These are phyloP conservation scores for Poecilia latipinna DNA, from an alignment of 2,113 vertebrate genomes.

Conservation along the genomic window DNA sequence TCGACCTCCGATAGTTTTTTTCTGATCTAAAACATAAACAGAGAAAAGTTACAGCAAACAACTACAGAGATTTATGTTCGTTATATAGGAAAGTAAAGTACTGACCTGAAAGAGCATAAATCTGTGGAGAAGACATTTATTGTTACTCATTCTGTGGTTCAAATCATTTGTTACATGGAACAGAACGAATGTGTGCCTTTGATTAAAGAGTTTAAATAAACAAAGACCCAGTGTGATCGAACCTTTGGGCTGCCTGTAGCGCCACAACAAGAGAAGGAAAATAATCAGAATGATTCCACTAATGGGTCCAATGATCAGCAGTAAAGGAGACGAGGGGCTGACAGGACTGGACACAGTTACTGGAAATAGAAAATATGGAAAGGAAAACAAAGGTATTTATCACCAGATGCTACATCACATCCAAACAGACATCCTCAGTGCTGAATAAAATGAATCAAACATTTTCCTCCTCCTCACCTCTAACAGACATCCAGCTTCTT, in stretches of 20 bases:
- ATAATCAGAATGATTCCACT: constrained; percentile 4
- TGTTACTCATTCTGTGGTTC: background rate
- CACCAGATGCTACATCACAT: background rate
- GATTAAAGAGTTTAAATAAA: background rate
- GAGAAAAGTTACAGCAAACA: background rate
- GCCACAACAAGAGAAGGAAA: background rate
- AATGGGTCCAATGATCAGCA: constrained; percentile 8
- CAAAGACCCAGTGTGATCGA: background rate
- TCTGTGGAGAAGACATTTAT: background rate
- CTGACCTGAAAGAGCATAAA: background rate
- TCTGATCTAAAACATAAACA: too few species aligned
- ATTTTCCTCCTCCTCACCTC: constrained; percentile 22
- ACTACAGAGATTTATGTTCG: background rate
- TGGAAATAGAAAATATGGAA: fast-evolving
- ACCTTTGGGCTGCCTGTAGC: background rate
- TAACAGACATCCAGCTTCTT: constrained; percentile 49
- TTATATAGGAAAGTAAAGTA: background rate
- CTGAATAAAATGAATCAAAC: background rate
- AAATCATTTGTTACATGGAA: background rate
- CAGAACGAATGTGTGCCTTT: background rate
- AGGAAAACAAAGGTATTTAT: background rate
- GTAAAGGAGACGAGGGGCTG: background rate
- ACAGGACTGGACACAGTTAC: background rate
- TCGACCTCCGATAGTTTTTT: background rate
- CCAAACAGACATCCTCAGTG: background rate